phyloP scores from a whole-genome alignment of 2,797 vertebrate species.

The Phataginus tetradactyla region DNA sequence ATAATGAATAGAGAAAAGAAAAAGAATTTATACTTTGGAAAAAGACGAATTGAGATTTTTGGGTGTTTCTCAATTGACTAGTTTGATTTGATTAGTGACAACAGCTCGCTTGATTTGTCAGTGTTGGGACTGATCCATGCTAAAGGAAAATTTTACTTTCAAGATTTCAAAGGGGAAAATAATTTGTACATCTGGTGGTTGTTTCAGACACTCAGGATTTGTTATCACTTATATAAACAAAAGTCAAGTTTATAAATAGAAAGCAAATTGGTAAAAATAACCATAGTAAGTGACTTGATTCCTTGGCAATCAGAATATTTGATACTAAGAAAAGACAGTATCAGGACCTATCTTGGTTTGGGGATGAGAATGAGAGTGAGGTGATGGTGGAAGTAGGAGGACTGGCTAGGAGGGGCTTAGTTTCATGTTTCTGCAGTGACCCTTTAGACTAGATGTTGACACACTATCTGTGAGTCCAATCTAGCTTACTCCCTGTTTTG shows the following conservation, averaged over 20 bases:
- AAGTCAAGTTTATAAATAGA: neutral
- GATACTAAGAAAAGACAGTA: neutral
- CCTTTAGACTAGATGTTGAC: neutral
- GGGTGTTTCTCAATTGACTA: neutral
- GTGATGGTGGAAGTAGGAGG: neutral
- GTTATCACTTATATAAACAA: neutral
- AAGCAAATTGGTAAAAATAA: neutral
- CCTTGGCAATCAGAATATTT: neutral
- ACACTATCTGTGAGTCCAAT: neutral
- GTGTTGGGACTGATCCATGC: neutral
- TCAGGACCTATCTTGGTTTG: neutral
- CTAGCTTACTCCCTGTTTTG: neutral
- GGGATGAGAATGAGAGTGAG: neutral
- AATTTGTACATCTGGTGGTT: neutral
- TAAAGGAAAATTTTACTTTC: constrained; percentile 26
- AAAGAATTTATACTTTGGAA: neutral
- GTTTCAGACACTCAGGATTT: constrained; percentile 30
- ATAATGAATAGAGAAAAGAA: neutral
- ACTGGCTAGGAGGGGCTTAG: neutral
- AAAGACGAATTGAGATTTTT: neutral
- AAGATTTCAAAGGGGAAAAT: constrained; percentile 13
- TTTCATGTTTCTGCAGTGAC: neutral
- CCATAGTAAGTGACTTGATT: neutral
- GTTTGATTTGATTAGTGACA: constrained; percentile 22
- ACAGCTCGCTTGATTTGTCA: neutral